Percentiles rank a stretch among this genome's conserved stretches.
phyloP scores from a whole-genome alignment of 1,140 invertebrate species.

The Bombus superbus region DNA sequence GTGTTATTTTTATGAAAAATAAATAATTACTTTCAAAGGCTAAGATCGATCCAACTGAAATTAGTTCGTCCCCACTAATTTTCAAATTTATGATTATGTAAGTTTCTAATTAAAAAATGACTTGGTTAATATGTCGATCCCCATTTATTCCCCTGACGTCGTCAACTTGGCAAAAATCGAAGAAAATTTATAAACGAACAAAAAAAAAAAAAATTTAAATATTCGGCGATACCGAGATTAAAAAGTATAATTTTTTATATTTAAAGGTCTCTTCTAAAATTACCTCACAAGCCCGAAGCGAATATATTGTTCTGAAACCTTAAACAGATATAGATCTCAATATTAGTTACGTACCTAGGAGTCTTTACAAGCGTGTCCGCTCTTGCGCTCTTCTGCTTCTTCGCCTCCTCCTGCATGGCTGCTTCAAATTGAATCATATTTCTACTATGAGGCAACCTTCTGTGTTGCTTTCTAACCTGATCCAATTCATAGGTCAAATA shows the following conservation, averaged over 20 bases:
- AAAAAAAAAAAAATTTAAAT: background rate
- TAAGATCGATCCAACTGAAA: background rate
- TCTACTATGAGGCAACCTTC: constrained; percentile 73
- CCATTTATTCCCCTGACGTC: no score
- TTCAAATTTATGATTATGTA: background rate
- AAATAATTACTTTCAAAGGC: background rate
- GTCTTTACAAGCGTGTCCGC: constrained; percentile 50
- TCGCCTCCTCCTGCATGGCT: constrained; percentile 68
- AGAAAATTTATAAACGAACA: background rate
- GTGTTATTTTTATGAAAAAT: background rate
- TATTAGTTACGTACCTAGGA: constrained; percentile 49
- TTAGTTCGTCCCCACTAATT: background rate
- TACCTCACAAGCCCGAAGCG: background rate
- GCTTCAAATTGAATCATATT: constrained; percentile 79
- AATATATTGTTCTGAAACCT: background rate
- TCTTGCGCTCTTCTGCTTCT: constrained; percentile 44
- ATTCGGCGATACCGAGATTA: background rate
- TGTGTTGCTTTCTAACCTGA: constrained; percentile 84
- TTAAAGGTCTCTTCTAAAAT: background rate
- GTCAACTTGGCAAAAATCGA: background rate
- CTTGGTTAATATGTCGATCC: background rate
- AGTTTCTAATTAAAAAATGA: background rate
- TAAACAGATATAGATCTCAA: background rate
- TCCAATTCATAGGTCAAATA: constrained; percentile 88
- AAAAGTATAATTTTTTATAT: background rate